phyloP scores from a whole-genome alignment of 2,888 invertebrate genomes.

The Hoplodrina ambigua region DNA sequence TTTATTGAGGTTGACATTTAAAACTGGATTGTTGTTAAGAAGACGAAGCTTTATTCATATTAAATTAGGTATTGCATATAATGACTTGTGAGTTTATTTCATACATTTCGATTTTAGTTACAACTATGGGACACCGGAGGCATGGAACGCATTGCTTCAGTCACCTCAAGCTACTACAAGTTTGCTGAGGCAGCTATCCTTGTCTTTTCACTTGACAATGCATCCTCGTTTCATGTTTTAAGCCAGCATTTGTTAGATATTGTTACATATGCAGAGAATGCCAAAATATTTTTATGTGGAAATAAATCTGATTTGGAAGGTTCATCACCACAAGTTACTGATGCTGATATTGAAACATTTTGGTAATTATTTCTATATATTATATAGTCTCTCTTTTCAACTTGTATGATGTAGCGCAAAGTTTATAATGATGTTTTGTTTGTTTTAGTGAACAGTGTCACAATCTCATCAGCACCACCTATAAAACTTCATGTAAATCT shows the following conservation, averaged over 20 bases:
- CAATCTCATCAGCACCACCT: constrained; percentile 96
- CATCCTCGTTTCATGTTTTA: constrained; percentile 97
- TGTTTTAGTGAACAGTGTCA: constrained; percentile 96
- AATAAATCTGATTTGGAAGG: constrained; percentile 96
- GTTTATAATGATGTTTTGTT: constrained; percentile 23
- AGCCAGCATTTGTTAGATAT: constrained; percentile 98
- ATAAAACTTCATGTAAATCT: constrained; percentile 97
- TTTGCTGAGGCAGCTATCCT: constrained; percentile 98
- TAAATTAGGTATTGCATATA: constrained; percentile 27
- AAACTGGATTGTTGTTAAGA: not conserved
- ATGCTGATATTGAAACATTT: constrained; percentile 96
- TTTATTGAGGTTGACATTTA: not conserved
- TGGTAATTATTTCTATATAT: constrained; percentile 90
- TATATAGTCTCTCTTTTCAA: not conserved
- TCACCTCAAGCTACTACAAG: constrained; percentile 98
- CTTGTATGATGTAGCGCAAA: not conserved
- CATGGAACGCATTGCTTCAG: constrained; percentile 98
- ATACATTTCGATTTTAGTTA: constrained; percentile 90
- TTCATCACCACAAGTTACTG: constrained; percentile 94
- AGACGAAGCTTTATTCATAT: not conserved
- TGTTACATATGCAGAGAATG: constrained; percentile 98
- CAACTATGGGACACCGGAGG: constrained; percentile 99
- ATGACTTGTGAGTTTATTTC: constrained; percentile 11
- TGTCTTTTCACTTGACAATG: constrained; percentile 97
- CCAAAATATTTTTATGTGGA: constrained; percentile 98